Conservation (phyloP, 2,113 vertebrate genomes). For the Phainopepla nitens region DNA sequence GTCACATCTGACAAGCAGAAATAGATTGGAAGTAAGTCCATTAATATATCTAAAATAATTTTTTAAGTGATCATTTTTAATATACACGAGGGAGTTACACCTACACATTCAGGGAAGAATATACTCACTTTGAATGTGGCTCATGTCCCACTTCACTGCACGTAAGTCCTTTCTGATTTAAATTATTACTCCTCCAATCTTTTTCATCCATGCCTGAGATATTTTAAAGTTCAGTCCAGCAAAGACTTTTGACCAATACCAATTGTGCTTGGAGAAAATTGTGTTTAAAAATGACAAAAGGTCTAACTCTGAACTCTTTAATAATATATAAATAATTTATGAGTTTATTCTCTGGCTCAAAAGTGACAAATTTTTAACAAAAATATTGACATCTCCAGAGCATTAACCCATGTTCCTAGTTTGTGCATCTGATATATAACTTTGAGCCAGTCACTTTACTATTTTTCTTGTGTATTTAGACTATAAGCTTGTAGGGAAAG, state of each 20-base stretch:
- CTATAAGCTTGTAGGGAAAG: background rate
- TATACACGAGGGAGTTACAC: slow-evolving; percentile 47
- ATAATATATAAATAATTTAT: background rate
- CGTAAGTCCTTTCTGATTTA: slow-evolving; percentile 7
- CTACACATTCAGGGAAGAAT: slow-evolving; percentile 34
- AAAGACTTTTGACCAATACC: background rate
- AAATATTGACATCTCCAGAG: background rate
- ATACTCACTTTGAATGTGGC: background rate
- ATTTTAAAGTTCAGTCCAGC: background rate
- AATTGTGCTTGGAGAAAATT: background rate
- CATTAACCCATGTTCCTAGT: background rate
- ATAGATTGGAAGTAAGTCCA: slow-evolving; percentile 59
- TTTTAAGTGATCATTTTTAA: slow-evolving; percentile 61
- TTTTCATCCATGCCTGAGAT: background rate
- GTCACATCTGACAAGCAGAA: slow-evolving; percentile 60
- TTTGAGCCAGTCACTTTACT: background rate
- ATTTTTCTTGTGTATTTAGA: background rate
- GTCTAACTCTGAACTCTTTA: background rate
- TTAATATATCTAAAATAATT: slow-evolving; percentile 63
- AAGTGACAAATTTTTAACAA: background rate
- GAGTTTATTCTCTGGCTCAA: background rate
- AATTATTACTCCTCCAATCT: background rate
- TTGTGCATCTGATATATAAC: background rate
- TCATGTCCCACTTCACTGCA: background rate
- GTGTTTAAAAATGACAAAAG: background rate